A percentile compares a stretch with the other conserved stretches of the same genome.
phyloP scores from a whole-genome alignment of 2,888 invertebrate species.

The Epirrhoe alternata region DNA sequence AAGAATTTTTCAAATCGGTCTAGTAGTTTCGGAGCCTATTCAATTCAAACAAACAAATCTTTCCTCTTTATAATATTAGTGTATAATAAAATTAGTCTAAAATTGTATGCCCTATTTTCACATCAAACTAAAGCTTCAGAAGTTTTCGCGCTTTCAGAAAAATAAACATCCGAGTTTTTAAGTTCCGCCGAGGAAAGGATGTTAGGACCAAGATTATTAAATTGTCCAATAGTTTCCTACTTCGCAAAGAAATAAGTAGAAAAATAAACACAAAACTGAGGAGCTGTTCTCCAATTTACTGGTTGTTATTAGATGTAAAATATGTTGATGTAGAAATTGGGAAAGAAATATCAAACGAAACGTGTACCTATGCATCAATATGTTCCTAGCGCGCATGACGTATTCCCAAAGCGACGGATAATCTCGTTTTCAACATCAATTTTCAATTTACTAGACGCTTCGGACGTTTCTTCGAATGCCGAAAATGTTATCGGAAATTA shows the following conservation, averaged over 20 bases:
- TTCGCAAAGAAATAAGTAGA: background rate
- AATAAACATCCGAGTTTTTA: background rate
- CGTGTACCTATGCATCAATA: slow-evolving; percentile 10
- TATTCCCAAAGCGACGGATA: slow-evolving; percentile 14
- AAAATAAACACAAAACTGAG: background rate
- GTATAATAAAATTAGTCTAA: too few species aligned
- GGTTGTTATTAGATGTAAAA: background rate
- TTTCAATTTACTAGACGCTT: slow-evolving; percentile 18
- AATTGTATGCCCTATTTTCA: too few species aligned
- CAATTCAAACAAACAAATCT: too few species aligned
- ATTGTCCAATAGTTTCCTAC: background rate
- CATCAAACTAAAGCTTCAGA: too few species aligned
- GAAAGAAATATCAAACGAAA: slow-evolving; percentile 13
- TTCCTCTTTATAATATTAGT: too few species aligned
- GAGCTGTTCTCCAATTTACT: background rate
- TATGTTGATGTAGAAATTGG: background rate
- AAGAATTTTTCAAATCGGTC: too few species aligned
- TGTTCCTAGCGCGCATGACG: slow-evolving; percentile 5
- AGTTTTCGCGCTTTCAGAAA: background rate
- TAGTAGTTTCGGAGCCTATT: too few species aligned
- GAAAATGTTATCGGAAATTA: slow-evolving; percentile 41
- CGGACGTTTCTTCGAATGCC: slow-evolving; percentile 18
- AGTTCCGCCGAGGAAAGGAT: background rate
- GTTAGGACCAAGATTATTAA: background rate
- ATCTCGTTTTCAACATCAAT: slow-evolving; percentile 21